phyloP scores from a whole-genome alignment of 2,888 invertebrate genomes.

The Scaeva pyrastri region DNA sequence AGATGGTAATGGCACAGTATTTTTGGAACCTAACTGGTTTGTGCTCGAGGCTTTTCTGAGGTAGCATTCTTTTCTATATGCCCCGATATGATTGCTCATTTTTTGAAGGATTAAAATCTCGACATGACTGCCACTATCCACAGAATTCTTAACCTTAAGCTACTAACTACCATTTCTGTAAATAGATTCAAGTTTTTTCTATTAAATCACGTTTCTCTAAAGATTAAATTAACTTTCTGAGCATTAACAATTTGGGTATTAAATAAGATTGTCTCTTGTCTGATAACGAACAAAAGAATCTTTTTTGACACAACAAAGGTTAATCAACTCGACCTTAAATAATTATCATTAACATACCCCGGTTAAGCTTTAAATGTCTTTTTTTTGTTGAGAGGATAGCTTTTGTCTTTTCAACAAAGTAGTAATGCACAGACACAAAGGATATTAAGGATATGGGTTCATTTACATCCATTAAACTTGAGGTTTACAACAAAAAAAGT shows the following conservation, averaged over 20 bases:
- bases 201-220: too few relatives aligned
- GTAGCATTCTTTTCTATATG: too few relatives aligned
- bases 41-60: too few relatives aligned
- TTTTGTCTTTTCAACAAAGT: neutral
- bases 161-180: too few relatives aligned
- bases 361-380: neutral
- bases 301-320: neutral
- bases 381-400: neutral
- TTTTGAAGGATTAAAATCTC: too few relatives aligned
- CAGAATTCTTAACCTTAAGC: too few relatives aligned
- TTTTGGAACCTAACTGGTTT: too few relatives aligned
- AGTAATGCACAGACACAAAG: neutral
- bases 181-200: too few relatives aligned
- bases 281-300: neutral
- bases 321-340: conserved; percentile 3
- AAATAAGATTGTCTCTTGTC: neutral
- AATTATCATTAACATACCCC: neutral
- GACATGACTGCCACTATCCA: too few relatives aligned
- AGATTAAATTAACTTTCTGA: too few relatives aligned
- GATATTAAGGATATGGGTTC: neutral
- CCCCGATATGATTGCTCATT: too few relatives aligned
- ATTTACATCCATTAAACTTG: neutral
- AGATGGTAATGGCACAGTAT: neutral
- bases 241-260: too few relatives aligned
- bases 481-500: neutral